These are phyloP conservation scores for Stichodactyla helianthus DNA, from an alignment of 64 coral and sea anemone genomes.

Conservation along the genomic window DNA sequence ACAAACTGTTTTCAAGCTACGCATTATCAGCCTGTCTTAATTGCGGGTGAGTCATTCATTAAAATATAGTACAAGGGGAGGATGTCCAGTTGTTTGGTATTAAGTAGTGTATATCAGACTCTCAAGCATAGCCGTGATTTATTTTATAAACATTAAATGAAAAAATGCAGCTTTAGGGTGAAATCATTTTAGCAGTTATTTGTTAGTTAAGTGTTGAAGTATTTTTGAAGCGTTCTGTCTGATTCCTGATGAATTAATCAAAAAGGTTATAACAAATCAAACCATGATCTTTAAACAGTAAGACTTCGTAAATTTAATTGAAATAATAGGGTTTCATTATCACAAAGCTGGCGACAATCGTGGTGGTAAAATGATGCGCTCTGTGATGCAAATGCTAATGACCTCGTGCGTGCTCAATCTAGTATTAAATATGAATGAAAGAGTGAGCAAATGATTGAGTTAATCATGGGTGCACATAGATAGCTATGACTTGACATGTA, in stretches of 20 bases:
- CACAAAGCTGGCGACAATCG: slow-evolving; percentile 20
- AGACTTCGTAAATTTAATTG: slow-evolving; percentile 13
- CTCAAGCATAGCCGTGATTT: neutral
- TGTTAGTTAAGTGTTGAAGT: neutral
- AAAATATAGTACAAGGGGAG: neutral
- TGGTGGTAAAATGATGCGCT: slow-evolving; percentile 20
- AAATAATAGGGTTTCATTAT: slow-evolving; percentile 18
- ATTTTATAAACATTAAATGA: neutral
- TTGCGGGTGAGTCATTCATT: neutral
- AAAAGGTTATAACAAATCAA: neutral
- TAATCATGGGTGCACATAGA: neutral
- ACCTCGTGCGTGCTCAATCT: slow-evolving; percentile 9
- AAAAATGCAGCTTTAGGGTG: too few relatives aligned
- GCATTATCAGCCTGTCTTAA: neutral
- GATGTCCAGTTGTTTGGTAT: too few relatives aligned
- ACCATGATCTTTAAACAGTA: slow-evolving; percentile 14
- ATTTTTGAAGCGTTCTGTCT: neutral
- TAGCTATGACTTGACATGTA: neutral
- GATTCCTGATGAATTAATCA: neutral
- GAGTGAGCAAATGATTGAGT: neutral
- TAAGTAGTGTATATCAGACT: too few relatives aligned
- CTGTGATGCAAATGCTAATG: slow-evolving; percentile 15
- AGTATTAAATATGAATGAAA: neutral
- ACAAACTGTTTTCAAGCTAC: neutral
- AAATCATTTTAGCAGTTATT: too few relatives aligned